Percentiles rank a stretch among this genome's conserved stretches.
phyloP scores from a whole-genome alignment of 2,888 invertebrate species.

The Drosophila ochracea region DNA sequence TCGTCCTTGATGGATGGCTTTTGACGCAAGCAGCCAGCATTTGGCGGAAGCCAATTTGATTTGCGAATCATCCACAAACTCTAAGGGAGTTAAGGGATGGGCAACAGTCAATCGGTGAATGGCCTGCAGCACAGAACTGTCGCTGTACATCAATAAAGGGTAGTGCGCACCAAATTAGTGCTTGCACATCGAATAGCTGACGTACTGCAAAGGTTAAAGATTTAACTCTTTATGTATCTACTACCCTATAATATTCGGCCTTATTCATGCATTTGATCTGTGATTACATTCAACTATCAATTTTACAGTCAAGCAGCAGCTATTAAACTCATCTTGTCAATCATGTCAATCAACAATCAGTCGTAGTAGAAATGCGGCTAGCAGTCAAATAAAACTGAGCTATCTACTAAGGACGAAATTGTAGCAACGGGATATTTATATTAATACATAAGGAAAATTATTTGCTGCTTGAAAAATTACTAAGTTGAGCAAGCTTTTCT shows the following conservation, averaged over 20 bases:
- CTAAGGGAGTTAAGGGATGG: conserved; percentile 3
- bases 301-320: neutral
- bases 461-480: neutral
- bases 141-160: conserved; percentile 51
- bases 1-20: conserved; percentile 75
- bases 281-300: neutral
- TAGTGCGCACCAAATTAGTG: conserved; percentile 32
- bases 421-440: neutral
- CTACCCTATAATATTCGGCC: neutral
- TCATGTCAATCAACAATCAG: neutral
- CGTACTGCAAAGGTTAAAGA: conserved; percentile 1
- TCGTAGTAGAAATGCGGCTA: neutral
- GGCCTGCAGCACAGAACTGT: conserved; percentile 49
- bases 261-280: neutral
- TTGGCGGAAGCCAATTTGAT: conserved; percentile 77
- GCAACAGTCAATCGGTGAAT: conserved; percentile 26
- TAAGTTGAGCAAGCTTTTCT: neutral
- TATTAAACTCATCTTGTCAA: neutral
- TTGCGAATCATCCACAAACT: conserved; percentile 50
- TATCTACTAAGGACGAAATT: neutral
- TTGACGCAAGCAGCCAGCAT: conserved; percentile 61
- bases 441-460: neutral
- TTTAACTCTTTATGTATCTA: neutral
- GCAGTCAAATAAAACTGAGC: neutral
- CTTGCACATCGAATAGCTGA: conserved; percentile 46